Base-by-base conservation (phyloP, 1,140 invertebrate species). In the Pollicipes pollicipes region DNA sequence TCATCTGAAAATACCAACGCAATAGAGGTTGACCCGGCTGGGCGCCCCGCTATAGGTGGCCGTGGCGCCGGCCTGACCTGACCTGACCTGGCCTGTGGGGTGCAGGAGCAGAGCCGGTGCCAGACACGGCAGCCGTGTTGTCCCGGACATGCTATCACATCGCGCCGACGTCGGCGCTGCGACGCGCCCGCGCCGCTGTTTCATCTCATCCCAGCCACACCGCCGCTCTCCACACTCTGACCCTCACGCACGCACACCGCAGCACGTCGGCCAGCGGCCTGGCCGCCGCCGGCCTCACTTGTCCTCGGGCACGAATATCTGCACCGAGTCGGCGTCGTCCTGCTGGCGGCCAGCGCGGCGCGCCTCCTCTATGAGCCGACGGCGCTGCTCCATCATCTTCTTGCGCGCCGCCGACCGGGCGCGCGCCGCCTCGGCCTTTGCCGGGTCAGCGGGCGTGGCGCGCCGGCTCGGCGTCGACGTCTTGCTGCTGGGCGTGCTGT, bases 361-460 rank as follows among this genome's bases (percentile, higher is more conserved):
- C 37, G 72, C 73, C 74, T 74, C 74, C 71, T 77, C 78, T 83
- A 88, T 85, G 16, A 87, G 87, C 74, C 85, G 85, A 72, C 88
- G 82, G 75, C 84, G 85, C 76, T 89, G 88, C 76, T 91, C 90
- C 68, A 93, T 78, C 82, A 93, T 83, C 75, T 88, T 87, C 74
- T 88, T 88, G 72, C 91, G 83, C 32, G 88, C 87, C 69, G 89
- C 88, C 76, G 93, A 91, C 2, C 90, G 81, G 32, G 87, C 78
- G 73, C 81, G 82, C 30, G 79, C 78, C n/a, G 80, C 80, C 72
- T 83, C 81, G 72, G 78, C 80, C 26, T 81, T 82, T 66, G 82
- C 81, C 70, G 77, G 80, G 27, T 77, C 79, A 6, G 77, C 75
- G 58, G 79, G 78, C 67, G 80, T 73, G 74, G 80, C 81, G 32